Evolutionary conservation across 1,140 invertebrate genomes (phyloP), one percentile per base, ranked within the genome.

Genomic region (Drosophila ercepeae): DNA sequence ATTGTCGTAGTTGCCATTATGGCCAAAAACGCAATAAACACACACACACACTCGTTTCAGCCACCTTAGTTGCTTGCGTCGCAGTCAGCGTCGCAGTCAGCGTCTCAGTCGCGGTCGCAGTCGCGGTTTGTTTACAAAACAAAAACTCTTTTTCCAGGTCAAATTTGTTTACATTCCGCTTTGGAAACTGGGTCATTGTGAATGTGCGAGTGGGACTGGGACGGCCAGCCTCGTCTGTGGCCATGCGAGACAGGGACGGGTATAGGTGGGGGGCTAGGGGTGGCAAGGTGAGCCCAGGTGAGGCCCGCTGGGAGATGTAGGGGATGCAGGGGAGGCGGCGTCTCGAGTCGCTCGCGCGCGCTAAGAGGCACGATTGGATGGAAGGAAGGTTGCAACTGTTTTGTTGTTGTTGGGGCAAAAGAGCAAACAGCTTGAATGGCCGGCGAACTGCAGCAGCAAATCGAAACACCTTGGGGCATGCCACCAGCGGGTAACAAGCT

Each of bases 161-260:
- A 88, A 88, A 88, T 88, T 88, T 88, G 82, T 88, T 88, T 88
- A 88, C 82, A 88, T 88, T 88, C 82, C 83, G 82, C 82, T 75
- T 73, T 82, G 65, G 72, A 88, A 88, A 88, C 82, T 88, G 70
- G 82, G 83, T 88, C 82, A 88, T 82, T 88, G 83, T 68, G 69
- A 88, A 52, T 63, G 77, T 64, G 77, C 74, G 59, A 88, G 59
- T 45, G 74, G 64, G 70, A 75, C 36, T 45, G 74, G 64, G 70
- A 75, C 36, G 36, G 42, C 57, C 19, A 36, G 39, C 23, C 51
- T 3, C 29, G 29, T 32, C 29, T 32, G 29, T 23, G 34, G 65
- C 52, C 64, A 45, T 49, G 53, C 68, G 68, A 49, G 34, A 63
- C 51, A 42, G 45, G 6, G 55, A 45, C 14, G 21, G 29, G 16